Evolutionary conservation across 1,140 invertebrate species (phyloP), one percentile per base, ranked within the genome.

Genomic region (Calliopsis andreniformis): DNA sequence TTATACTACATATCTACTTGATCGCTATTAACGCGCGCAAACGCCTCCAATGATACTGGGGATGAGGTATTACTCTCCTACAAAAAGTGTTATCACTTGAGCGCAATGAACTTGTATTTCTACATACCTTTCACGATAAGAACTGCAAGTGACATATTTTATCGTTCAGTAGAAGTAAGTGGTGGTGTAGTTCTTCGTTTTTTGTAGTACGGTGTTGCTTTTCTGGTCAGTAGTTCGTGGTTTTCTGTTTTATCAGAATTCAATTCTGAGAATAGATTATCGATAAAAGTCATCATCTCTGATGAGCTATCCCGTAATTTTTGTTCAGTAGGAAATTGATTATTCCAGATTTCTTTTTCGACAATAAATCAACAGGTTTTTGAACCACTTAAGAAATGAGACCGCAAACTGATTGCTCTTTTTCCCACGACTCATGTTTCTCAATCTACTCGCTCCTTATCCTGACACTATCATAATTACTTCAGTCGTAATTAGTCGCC

Each of bases 1-100:
- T 87, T 87, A 86, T 86, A 86, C 80, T 10, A 5, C 3, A 3
- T 80, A 82, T 87, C 79, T 77, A 76, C 63, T 78, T 63, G 79
- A 84, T 78, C 76, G 64, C 77, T 75, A 86, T 86, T 85, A 85
- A 69, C 75, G 68, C 58, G 30, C 39, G 30, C 49, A 43, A 43
- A 7, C 56, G 12, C 56, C 67, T 43, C 5, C 3, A 53, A 71
- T 16, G 68, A 63, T 62, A 43, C n/a, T 16, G 23, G 14, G 18
- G 28, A 63, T 47, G 75, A 70, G 30, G 32, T 63, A 63, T 80
- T 63, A 59, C 49, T 28, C 18, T 55, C 6, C 30, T 20, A 25
- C 25, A 14, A 55, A 61, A 25, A 43, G 20, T 49, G 16, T 49
- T 43, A 42, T 72, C 45, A 18, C 2, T 1, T 7, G 10, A 1